phyloP scores from a whole-genome alignment of 2,113 vertebrate genomes.

The Protobothrops mucrosquamatus region DNA sequence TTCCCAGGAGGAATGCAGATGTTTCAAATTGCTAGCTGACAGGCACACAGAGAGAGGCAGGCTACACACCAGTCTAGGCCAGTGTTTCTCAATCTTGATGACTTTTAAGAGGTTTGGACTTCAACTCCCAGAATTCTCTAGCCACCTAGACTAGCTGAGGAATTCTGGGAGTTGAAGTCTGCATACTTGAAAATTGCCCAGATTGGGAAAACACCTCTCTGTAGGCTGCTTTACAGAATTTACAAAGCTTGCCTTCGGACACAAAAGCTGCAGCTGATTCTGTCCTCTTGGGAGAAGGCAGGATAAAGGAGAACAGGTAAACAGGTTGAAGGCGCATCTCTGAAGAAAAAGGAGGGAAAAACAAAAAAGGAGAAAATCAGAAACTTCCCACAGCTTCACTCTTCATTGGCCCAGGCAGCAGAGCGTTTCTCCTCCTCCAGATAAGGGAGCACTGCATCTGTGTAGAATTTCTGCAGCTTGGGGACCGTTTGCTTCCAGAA shows the following conservation, averaged over 20 bases:
- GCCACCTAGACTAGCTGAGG: not conserved
- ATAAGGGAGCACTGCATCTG: slow-evolving; percentile 65
- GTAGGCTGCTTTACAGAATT: not conserved
- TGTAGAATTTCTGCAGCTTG: slow-evolving; percentile 79
- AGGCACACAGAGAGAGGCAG: not conserved
- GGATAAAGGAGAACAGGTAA: not conserved
- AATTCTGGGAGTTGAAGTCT: not conserved
- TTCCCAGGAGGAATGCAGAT: not conserved
- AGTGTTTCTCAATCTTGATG: not conserved
- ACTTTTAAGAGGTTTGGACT: not conserved
- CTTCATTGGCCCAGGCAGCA: slow-evolving; percentile 50
- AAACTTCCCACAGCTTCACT: slow-evolving; percentile 36
- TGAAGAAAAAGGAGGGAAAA: no score
- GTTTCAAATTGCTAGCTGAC: not conserved
- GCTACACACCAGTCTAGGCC: no score
- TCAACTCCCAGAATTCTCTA: not conserved
- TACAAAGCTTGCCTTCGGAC: not conserved
- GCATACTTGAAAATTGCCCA: not conserved
- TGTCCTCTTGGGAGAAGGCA: not conserved
- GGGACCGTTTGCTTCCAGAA: slow-evolving; percentile 70
- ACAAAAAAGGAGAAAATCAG: not conserved
- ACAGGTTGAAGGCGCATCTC: not conserved
- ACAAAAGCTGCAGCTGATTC: not conserved
- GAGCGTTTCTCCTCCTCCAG: slow-evolving; percentile 37
- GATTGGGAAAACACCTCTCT: not conserved